These are phyloP conservation scores for Sardina pilchardus DNA, from an alignment of 2,113 vertebrate genomes.

Conservation along the genomic window DNA sequence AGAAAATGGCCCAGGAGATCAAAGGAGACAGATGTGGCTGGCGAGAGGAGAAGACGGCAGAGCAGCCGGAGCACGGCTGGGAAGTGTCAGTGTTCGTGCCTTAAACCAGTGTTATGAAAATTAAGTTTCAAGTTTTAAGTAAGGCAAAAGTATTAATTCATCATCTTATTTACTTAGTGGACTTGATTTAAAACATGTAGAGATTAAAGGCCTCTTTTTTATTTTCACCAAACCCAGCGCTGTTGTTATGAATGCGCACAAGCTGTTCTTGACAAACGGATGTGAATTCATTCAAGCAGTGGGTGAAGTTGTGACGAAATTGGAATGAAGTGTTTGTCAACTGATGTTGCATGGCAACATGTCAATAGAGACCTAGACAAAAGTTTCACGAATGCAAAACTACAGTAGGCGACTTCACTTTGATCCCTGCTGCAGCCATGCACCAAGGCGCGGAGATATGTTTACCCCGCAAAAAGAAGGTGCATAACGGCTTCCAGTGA, in stretches of 20 bases:
- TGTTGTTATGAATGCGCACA: not conserved
- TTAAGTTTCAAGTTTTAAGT: too few species aligned
- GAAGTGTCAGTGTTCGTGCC: not conserved
- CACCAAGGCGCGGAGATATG: conserved; percentile 42
- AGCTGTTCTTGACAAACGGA: too few species aligned
- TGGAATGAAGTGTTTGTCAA: not conserved
- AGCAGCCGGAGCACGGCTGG: not conserved
- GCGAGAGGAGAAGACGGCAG: not conserved
- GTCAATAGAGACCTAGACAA: conserved; percentile 40
- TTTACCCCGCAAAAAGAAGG: conserved; percentile 50
- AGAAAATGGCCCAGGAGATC: not conserved
- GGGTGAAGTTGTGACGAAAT: not conserved
- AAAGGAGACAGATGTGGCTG: conserved; percentile 1
- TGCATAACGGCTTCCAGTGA: conserved; percentile 42
- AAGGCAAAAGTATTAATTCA: not conserved
- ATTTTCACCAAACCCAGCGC: not conserved
- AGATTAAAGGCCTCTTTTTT: not conserved
- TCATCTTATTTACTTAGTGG: not conserved
- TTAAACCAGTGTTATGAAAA: not conserved
- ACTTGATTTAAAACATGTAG: not conserved
- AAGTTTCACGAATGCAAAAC: not conserved
- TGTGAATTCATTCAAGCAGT: not conserved
- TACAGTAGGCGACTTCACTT: not conserved
- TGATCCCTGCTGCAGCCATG: not conserved
- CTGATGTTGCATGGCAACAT: not conserved